Evolutionary conservation across 92 coral and sea anemone species (phyloP).

Genomic region (Palythoa grandiflora): DNA sequence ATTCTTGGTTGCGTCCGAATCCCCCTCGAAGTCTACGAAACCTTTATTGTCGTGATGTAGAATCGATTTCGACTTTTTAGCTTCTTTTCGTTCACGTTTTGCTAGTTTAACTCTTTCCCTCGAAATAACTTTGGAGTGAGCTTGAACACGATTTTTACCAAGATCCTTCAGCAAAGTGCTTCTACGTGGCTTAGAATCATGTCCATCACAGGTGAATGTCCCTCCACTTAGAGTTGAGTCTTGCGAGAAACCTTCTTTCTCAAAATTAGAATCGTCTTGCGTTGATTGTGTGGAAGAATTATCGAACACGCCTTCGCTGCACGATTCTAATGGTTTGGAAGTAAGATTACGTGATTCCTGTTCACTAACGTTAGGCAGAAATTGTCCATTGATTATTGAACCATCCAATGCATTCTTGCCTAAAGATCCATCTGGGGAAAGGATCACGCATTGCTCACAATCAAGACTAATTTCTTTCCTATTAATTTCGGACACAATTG

Average conservation of each 20-base stretch:
- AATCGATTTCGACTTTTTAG: neutral
- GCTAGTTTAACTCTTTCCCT: neutral
- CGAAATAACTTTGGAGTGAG: neutral
- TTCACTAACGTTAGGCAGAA: neutral
- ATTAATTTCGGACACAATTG: neutral
- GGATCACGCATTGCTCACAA: neutral
- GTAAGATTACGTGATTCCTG: too few species aligned
- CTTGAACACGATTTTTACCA: constrained; percentile 1
- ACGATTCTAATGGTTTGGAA: neutral
- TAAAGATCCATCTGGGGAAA: neutral
- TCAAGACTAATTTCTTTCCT: constrained; percentile 9
- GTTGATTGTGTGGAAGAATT: neutral
- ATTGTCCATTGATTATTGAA: neutral
- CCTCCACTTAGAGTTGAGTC: neutral
- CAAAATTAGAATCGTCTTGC: neutral
- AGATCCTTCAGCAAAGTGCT: neutral
- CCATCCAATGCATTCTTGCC: neutral
- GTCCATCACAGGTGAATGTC: neutral
- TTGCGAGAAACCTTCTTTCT: neutral
- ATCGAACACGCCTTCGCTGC: neutral
- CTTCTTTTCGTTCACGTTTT: neutral
- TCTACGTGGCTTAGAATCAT: neutral
- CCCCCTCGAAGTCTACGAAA: neutral
- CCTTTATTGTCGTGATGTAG: constrained; percentile 5
- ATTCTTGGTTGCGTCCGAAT: neutral